A percentile compares a stretch with the other conserved stretches of the same genome.
Conservation (phyloP, 2,797 vertebrate species). For the Gymnoscopelus microlampas region DNA sequence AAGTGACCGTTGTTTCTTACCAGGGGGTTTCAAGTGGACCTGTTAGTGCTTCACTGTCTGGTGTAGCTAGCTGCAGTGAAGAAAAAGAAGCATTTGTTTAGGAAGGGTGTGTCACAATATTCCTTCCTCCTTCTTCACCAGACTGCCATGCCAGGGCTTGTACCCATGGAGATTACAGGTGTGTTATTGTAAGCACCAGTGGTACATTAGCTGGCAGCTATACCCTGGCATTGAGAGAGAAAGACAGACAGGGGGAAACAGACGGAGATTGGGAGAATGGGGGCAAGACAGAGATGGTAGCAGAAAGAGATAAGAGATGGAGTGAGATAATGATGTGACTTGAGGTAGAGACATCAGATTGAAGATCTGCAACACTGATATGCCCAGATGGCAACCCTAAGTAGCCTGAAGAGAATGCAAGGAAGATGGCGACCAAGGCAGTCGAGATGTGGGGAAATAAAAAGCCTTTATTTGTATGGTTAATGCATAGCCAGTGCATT, state of each 20-base stretch:
- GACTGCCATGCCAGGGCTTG: slow-evolving; percentile 79
- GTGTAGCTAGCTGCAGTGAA: slow-evolving; percentile 53
- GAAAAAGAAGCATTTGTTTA: slow-evolving; percentile 76
- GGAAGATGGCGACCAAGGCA: too few species aligned
- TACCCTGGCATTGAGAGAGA: slow-evolving; percentile 17
- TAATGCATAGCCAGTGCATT: too few species aligned
- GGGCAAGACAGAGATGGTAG: background rate
- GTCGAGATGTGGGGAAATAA: too few species aligned
- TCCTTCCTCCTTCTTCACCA: slow-evolving; percentile 47
- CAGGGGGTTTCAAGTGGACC: slow-evolving; percentile 13
- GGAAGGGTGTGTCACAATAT: slow-evolving; percentile 78
- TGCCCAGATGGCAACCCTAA: too few species aligned
- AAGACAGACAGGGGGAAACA: slow-evolving; percentile 3
- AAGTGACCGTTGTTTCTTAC: slow-evolving; percentile 31
- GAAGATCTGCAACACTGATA: too few species aligned
- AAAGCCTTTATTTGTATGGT: too few species aligned
- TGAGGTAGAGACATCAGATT: background rate
- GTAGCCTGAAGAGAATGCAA: too few species aligned
- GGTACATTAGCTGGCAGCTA: slow-evolving; percentile 21
- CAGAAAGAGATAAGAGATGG: background rate
- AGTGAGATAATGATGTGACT: background rate
- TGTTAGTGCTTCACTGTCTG: slow-evolving; percentile 4
- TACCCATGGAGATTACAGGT: slow-evolving; percentile 77
- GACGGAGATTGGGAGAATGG: background rate
- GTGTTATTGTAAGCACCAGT: slow-evolving; percentile 70